Percentiles rank a stretch among this genome's conserved stretches.
phyloP scores from a whole-genome alignment of 2,113 vertebrate species.

The Malaclemys terrapin region DNA sequence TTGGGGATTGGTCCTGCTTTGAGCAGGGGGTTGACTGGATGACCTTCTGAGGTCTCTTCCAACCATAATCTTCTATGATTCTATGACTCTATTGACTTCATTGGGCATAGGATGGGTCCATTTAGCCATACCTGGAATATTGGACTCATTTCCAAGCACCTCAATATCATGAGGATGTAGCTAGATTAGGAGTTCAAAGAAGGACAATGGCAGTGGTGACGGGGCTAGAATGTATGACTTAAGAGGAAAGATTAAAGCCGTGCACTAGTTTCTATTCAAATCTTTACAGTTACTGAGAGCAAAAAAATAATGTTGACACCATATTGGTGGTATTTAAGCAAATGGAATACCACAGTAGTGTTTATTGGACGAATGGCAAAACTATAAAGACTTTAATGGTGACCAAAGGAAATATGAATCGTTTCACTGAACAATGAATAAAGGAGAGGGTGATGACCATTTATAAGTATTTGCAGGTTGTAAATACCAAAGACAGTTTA shows the following conservation, averaged over 20 bases:
- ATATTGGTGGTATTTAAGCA: neutral
- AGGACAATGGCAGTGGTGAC: neutral
- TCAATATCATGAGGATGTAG: neutral
- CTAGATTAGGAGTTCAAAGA: neutral
- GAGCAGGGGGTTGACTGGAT: no score
- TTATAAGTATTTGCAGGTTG: neutral
- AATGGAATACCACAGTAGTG: neutral
- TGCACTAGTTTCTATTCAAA: neutral
- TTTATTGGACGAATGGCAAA: neutral
- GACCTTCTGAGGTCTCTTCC: no score
- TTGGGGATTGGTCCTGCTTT: no score
- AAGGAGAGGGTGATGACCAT: neutral
- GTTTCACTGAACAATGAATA: neutral
- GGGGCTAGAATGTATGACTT: neutral
- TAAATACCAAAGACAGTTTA: neutral
- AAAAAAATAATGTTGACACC: neutral
- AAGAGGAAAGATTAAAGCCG: neutral
- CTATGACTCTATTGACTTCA: neutral
- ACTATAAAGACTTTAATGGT: neutral
- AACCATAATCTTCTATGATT: neutral
- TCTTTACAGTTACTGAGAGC: neutral
- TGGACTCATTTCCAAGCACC: neutral
- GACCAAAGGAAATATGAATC: neutral
- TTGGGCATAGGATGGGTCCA: neutral
- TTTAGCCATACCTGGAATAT: neutral